Percentiles rank a stretch among this genome's conserved stretches.
These are phyloP conservation scores for Mustelus asterias DNA, from an alignment of 2,113 vertebrate genomes.

Conservation along the genomic window DNA sequence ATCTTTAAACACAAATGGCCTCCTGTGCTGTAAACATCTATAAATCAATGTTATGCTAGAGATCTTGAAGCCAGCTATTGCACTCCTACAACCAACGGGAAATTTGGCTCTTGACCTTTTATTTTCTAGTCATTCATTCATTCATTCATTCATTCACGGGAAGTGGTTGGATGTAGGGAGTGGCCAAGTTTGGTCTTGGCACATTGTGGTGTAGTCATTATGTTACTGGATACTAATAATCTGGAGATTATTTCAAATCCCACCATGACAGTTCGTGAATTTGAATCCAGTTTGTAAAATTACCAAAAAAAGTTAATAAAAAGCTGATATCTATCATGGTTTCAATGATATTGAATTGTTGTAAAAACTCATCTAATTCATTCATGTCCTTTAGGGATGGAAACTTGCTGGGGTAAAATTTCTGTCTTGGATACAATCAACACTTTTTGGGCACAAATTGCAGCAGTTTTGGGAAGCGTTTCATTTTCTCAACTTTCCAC, in stretches of 20 bases:
- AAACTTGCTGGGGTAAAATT: background rate
- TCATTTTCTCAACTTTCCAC: background rate
- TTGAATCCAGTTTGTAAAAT: too few relatives aligned
- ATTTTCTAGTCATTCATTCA: background rate
- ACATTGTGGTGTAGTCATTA: background rate
- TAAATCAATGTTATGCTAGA: background rate
- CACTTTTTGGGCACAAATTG: too few relatives aligned
- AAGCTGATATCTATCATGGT: background rate
- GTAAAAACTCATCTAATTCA: background rate
- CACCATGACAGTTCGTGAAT: too few relatives aligned
- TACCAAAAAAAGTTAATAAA: too few relatives aligned
- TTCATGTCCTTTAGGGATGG: background rate
- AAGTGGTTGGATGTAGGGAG: background rate
- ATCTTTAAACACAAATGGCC: too few relatives aligned
- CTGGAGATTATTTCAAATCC: background rate
- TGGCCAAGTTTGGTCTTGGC: background rate
- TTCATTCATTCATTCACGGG: background rate
- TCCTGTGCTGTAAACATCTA: too few relatives aligned
- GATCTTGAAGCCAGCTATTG: too few relatives aligned
- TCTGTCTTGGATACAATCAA: background rate
- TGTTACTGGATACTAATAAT: background rate
- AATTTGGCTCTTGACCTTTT: background rate
- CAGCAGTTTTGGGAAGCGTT: background rate
- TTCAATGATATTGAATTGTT: background rate
- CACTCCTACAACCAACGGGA: background rate